Base-by-base conservation (phyloP, 2,113 vertebrate species). In the Scomber japonicus region DNA sequence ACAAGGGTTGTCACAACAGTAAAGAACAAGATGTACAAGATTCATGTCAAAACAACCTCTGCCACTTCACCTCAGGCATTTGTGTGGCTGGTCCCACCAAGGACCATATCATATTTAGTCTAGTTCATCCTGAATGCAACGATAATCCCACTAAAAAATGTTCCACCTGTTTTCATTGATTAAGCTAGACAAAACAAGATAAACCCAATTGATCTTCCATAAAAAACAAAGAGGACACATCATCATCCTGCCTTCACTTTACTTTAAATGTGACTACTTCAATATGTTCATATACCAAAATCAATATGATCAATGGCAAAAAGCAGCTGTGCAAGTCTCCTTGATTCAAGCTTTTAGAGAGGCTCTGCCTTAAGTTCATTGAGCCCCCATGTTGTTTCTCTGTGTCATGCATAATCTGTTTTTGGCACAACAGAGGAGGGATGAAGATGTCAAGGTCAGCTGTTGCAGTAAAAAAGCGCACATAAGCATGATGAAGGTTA, bases 391-490 rank as follows among this genome's bases (percentile, higher is more conserved):
- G 40, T 45, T 44, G 10, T 31, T 78, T 17, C 5, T 2, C 27
- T 60, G 51, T 60, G 63, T 54, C 63, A 17, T 19, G 21, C 24
- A 50, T 5, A n/a, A 59, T 63, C 62, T 74, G 68, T 83, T 78
- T 80, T 57, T 50, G 49, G 55, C 45, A 53, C 40, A 77, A 70
- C 50, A 4, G 13, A 49, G 8, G 9, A 17, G 11, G 24, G 2
- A 61, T 3, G 2, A 44, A 45, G 27, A 16, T 40, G 5, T 68
- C 44, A 75, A 76, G 53, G 78, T 81, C 66, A 75, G n/a, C 16
- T 56, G 45, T 31, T 57, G 24, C n/a, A 63, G 31, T 1, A 8
- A n/a, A 9, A 27, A 40, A 40, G 45, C 8, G 6, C 35, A 71
- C 24, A 11, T 9, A 19, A 51, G 53, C 24, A 27, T 27, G 24